Base-by-base conservation (phyloP, 1,140 invertebrate genomes). In the Caerostris darwini region DNA sequence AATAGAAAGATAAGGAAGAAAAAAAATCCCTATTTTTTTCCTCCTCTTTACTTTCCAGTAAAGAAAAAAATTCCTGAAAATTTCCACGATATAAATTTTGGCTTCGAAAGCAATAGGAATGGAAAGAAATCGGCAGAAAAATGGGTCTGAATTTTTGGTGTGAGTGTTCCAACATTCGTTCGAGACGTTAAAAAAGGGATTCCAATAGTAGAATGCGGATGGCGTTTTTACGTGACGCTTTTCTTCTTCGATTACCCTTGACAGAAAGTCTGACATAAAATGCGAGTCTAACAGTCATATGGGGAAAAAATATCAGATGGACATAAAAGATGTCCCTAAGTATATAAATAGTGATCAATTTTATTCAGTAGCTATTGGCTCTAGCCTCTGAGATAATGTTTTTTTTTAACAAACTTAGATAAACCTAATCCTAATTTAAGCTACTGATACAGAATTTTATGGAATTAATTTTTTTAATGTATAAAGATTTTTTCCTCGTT, bases 81-180 rank as follows among this genome's bases (percentile, higher is more conserved):
- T 59, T 85, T 59, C 57, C 34, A n/a, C 57, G 83, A 85, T 85
- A 85, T 85, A 85, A 85, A 85, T 85, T 85, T 59, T 77, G 71
- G 71, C 34, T 77, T 77, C 34, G 7, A 77, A 77, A 12, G 19
- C 71, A 77, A 77, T 77, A 50, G 71, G 61, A 34, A 77, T 50
- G 50, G 71, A 50, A 50, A 77, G 71, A 77, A 77, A 77, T 77
- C 71, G 19, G 5, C 71, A 50, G 71, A 77, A 50, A 50, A 77
- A 77, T 77, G 71, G 34, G 7, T 50, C 34, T 8, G 71, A 77
- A 77, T 77, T 8, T 12, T 8, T n/a, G 14, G 69, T 34, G 50
- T 34, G 69, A 50, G 71, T 77, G 71, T 77, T 77, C 71, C 71
- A 77, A 77, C 71, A 77, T 5, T 77, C 71, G 8, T 12, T 53